Base-by-base conservation (phyloP, 1,140 invertebrate genomes). In the Scaptomyza graminum region DNA sequence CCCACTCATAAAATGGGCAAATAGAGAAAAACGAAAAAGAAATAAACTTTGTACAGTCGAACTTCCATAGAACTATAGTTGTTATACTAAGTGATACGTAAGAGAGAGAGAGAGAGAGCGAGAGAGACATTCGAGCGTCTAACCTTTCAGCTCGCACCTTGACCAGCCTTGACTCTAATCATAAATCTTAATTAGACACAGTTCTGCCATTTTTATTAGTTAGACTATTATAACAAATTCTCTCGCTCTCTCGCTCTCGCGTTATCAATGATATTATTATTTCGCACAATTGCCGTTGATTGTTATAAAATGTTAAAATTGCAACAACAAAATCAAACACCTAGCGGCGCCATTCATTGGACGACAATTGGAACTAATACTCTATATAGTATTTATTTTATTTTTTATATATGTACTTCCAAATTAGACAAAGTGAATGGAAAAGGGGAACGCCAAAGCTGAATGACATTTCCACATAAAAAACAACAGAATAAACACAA, bases 131-230 rank as follows among this genome's bases (percentile, higher is more conserved):
- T 16, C 44, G 44, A 31, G 1, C 15, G 28, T 13, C 43, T 57
- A 49, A 55, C 50, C 22, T 18, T 9, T 4, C 4, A 11, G 15
- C 7, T 44, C 9, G 55, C 9, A 50, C 16, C 47, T 61, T 50
- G 62, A 49, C 18, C 50, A 68, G 57, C 71, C 79, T 79, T 83
- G 79, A 79, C 79, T 65, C 72, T 83, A 25, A 61, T 61, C 75
- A 76, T 79, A 79, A 75, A 76, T 83, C 79, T 83, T 65, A 76
- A 79, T 83, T 83, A 67, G 50, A 65, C 55, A 64, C 51, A 66
- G 63, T 74, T 78, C 50, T 44, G 31, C 46, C 61, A 62, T 34
- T 71, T 77, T 54, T 31, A 22, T 22, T 22, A 22, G 18, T 22
- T 22, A n/a, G n/a, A n/a, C n/a, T n/a, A n/a, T n/a, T n/a, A n/a